Evolutionary conservation across 2,797 vertebrate genomes (phyloP), one percentile per base, ranked within the genome.

Genomic region (Myotis vivesi): DNA sequence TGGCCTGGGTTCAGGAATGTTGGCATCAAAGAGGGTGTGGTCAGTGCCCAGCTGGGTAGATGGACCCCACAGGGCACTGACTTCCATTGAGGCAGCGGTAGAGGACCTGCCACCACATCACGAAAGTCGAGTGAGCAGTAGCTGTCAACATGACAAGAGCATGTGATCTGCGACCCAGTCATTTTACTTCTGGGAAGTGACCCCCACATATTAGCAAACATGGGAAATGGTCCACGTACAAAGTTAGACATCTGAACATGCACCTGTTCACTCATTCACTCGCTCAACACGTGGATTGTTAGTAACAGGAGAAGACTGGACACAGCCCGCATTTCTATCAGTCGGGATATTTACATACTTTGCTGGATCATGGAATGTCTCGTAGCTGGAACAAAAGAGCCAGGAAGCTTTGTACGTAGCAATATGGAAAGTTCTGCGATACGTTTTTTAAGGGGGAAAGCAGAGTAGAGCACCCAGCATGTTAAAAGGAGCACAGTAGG

Each of bases 181-280:
- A 77, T 69, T 93, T 80, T 38, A 53, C 68, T 81, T 92, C 71
- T 77, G 83, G 81, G 57, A 90, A 92, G 81, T 80, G 69, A 84
- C 73, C 41, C 44, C 41, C 20, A 55, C 12, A 88, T 55, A 80
- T 88, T 76, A 94, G 51, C 38, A 69, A 80, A 88, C 23, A 30
- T 68, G 53, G 68, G 62, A 88, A 69, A 71, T 64, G 30, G 38
- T 28, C 41, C 55, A 17, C 71, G 46, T 11, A 33, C 19, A 59
- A 87, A 28, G 22, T 41, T 75, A 71, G 8, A n/a, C 55, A 46
- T 38, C 73, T 73, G 69, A 71, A 79, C 68, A 85, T 64, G 53
- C 71, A 79, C 19, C 72, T 89, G 38, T 38, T 87, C 66, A 87
- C 33, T 76, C 55, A 49, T 36, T 92, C 53, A 49, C 53, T 90